Percentiles rank a stretch among this genome's conserved stretches.
These are phyloP conservation scores for Myzus persicae DNA, from an alignment of 1,140 invertebrate species.

Conservation along the genomic window DNA sequence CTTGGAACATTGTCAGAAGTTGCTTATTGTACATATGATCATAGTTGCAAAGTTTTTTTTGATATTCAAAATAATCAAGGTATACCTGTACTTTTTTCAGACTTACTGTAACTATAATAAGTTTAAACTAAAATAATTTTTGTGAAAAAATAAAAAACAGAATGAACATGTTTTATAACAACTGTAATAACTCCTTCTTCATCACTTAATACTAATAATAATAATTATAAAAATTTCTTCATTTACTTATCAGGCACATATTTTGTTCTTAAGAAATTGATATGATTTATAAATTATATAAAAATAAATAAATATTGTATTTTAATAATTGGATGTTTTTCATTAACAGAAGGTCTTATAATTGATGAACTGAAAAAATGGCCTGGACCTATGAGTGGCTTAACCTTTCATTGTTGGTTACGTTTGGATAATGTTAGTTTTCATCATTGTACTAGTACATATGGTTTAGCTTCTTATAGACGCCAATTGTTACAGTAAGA, in stretches of 20 bases:
- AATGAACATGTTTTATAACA: neutral
- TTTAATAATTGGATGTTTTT: conserved; percentile 3
- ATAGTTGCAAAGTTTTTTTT: conserved; percentile 67
- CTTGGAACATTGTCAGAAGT: conserved; percentile 66
- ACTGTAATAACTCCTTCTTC: too few relatives aligned
- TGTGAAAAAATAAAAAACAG: neutral
- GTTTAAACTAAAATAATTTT: neutral
- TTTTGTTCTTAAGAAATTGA: neutral
- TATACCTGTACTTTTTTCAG: conserved; percentile 10
- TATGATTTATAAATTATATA: neutral
- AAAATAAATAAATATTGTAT: neutral
- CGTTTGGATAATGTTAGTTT: conserved; percentile 66
- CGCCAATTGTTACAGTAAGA: conserved; percentile 68
- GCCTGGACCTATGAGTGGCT: conserved; percentile 70
- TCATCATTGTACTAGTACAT: conserved; percentile 58
- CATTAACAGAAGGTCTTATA: conserved; percentile 66
- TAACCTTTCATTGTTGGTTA: conserved; percentile 71
- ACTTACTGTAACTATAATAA: neutral
- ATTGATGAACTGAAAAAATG: conserved; percentile 68
- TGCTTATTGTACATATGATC: conserved; percentile 65
- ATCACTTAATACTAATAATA: neutral
- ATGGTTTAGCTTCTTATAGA: conserved; percentile 61
- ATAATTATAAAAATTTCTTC: neutral
- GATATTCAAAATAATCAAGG: conserved; percentile 67
- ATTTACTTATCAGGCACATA: neutral